Evolutionary conservation across 2,797 vertebrate species (phyloP).

Genomic region (Philypnodon macrostomus): DNA sequence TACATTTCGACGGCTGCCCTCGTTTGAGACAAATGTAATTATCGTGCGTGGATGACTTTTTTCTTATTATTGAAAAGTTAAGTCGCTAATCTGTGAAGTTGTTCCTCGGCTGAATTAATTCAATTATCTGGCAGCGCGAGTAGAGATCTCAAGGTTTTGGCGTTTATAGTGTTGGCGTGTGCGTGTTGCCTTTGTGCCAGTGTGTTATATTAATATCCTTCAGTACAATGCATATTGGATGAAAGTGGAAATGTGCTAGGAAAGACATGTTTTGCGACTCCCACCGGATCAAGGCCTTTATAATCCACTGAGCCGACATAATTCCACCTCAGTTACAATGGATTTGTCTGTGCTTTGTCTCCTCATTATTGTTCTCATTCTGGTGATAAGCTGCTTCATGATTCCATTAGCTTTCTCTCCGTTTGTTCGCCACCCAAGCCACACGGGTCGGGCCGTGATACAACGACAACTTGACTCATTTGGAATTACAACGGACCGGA

Average conservation of each 20-base stretch:
- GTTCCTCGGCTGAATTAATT: conserved; percentile 71
- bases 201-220: conserved; percentile 32
- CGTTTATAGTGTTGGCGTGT: conserved; percentile 29
- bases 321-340: conserved; percentile 78
- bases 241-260: conserved; percentile 40
- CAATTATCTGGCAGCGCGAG: conserved; percentile 68
- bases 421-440: too few relatives aligned
- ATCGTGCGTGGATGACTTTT: conserved; percentile 62
- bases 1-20: conserved; percentile 70
- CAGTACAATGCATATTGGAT: conserved; percentile 21
- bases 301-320: conserved; percentile 79
- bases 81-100: conserved; percentile 74
- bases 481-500: conserved; percentile 34
- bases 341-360: conserved; percentile 76
- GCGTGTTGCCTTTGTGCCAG: conserved; percentile 26
- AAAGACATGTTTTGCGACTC: conserved; percentile 67
- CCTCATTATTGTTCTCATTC: conserved; percentile 73
- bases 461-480: conserved; percentile 43
- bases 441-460: conserved; percentile 31
- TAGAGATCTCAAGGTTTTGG: conserved; percentile 60
- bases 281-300: conserved; percentile 72
- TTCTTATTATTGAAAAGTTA: conserved; percentile 76
- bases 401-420: conserved; percentile 64
- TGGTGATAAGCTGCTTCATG: conserved; percentile 72
- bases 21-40: conserved; percentile 76